Evolutionary conservation across 2,113 vertebrate species (phyloP).

Genomic region (Boleophthalmus pectinirostris): DNA sequence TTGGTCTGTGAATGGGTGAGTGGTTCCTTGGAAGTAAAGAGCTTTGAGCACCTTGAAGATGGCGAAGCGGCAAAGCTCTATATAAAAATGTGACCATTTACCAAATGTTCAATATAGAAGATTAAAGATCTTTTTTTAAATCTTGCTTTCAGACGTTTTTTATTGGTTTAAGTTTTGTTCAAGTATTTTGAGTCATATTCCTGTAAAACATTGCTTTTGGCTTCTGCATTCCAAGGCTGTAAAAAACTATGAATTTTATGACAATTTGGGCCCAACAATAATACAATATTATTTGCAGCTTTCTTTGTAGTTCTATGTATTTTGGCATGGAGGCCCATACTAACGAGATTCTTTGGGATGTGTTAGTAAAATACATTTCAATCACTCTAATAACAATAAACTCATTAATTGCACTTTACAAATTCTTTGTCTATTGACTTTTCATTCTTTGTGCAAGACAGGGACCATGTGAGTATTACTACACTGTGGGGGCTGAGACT

Average conservation of each 20-base stretch:
- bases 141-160: too few relatives aligned
- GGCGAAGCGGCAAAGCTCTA: too few relatives aligned
- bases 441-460: conserved; percentile 24
- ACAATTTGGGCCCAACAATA: too few relatives aligned
- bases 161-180: too few relatives aligned
- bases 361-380: not conserved
- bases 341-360: not conserved
- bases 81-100: too few relatives aligned
- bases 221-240: too few relatives aligned
- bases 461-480: conserved; percentile 39
- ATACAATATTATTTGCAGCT: not conserved
- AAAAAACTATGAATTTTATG: too few relatives aligned
- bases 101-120: conserved; percentile 9
- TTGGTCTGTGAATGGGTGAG: too few relatives aligned
- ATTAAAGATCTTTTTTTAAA: not conserved
- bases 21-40: too few relatives aligned
- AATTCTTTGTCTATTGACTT: not conserved
- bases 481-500: conserved; percentile 47
- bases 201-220: not conserved
- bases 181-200: too few relatives aligned
- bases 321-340: not conserved
- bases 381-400: not conserved
- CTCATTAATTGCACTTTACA: not conserved
- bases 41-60: too few relatives aligned
- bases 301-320: not conserved